Conservation (phyloP, 1,140 invertebrate genomes). For the Archegozetes longisetosus region DNA sequence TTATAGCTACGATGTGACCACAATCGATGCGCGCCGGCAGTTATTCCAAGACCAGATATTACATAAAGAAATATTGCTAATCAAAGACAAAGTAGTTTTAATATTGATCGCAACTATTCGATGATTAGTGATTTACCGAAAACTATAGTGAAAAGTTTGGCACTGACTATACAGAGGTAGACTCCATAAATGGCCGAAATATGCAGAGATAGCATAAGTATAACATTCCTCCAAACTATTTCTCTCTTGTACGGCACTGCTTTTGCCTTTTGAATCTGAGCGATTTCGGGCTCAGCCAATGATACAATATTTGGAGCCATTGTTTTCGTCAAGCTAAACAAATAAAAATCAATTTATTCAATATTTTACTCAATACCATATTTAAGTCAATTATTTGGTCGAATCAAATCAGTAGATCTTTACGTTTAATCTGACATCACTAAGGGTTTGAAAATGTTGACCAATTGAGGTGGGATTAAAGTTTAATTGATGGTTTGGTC, state of each 20-base stretch:
- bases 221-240: slow-evolving; percentile 85
- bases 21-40: slow-evolving; percentile 80
- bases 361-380: no score
- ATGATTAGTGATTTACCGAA: slow-evolving; percentile 28
- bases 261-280: neutral
- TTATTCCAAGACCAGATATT: slow-evolving; percentile 41
- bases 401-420: no score
- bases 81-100: neutral
- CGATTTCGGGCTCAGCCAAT: neutral
- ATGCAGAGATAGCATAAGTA: slow-evolving; percentile 70
- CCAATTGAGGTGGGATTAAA: no score
- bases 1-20: slow-evolving; percentile 91
- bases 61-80: slow-evolving; percentile 19
- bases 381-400: no score
- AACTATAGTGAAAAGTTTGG: slow-evolving; percentile 52
- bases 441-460: no score
- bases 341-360: no score
- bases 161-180: slow-evolving; percentile 57
- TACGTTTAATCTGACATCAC: no score
- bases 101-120: slow-evolving; percentile 7
- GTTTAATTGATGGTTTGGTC: no score
- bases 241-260: slow-evolving; percentile 29
- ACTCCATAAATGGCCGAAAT: slow-evolving; percentile 63
- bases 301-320: neutral
- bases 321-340: no score